Conservation (phyloP, 2,888 invertebrate species). For the Eretmocerus hayati region DNA sequence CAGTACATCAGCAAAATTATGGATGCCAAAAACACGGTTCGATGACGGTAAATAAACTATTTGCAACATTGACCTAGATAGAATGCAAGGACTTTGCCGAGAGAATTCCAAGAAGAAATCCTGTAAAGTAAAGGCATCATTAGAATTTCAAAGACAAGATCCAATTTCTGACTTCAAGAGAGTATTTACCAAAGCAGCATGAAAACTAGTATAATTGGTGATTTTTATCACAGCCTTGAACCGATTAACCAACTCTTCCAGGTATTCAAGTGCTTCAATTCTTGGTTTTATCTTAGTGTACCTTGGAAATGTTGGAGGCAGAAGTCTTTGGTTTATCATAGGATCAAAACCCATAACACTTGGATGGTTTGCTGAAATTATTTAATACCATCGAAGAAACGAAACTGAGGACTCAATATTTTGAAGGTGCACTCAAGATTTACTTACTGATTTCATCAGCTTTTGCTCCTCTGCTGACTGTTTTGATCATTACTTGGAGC, state of each 20-base stretch:
- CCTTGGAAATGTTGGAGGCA: constrained; percentile 97
- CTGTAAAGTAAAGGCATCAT: constrained; percentile 47
- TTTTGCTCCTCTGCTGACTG: constrained; percentile 66
- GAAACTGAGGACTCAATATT: background rate
- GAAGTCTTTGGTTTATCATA: constrained; percentile 85
- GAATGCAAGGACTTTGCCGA: constrained; percentile 78
- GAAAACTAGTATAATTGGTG: constrained; percentile 69
- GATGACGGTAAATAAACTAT: constrained; percentile 60
- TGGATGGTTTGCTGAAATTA: constrained; percentile 57
- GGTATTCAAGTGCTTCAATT: constrained; percentile 70
- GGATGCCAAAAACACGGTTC: constrained; percentile 54
- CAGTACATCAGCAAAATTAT: constrained; percentile 69
- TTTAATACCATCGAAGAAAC: background rate
- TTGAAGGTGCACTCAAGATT: constrained; percentile 26
- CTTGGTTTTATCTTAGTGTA: constrained; percentile 85
- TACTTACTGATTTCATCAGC: constrained; percentile 57
- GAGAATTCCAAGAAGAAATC: constrained; percentile 94
- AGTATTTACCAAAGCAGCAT: constrained; percentile 66
- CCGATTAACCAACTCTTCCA: constrained; percentile 74
- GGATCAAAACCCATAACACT: constrained; percentile 93
- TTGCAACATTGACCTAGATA: constrained; percentile 86
- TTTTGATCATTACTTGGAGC: constrained; percentile 71
- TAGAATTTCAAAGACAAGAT: background rate
- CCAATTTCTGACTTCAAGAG: background rate
- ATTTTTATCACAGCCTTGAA: constrained; percentile 77